These are phyloP conservation scores for Podocnemis expansa DNA, from an alignment of 2,113 vertebrate genomes.

Conservation along the genomic window DNA sequence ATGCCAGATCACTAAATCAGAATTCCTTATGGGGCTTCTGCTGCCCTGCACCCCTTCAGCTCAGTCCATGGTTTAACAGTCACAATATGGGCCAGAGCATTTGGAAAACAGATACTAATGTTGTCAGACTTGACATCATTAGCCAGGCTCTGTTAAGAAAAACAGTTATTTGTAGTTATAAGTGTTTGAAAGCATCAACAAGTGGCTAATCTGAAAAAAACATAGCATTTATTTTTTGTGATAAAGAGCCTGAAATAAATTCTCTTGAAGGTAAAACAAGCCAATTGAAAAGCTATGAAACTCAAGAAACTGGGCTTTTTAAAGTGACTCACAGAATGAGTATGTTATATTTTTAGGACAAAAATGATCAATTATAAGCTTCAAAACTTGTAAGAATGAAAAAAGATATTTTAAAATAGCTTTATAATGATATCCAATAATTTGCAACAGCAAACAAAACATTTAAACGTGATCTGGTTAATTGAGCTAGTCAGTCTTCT, in stretches of 20 bases:
- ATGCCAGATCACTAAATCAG: no score
- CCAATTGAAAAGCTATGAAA: neutral
- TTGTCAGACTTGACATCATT: no score
- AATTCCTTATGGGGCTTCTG: no score
- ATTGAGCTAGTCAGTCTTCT: neutral
- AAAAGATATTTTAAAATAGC: neutral
- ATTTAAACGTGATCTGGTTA: neutral
- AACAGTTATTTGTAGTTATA: neutral
- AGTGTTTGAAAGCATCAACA: neutral
- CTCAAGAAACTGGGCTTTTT: neutral
- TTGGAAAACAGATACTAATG: no score
- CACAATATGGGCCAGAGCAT: no score
- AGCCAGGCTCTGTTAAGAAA: no score
- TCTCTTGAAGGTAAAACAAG: neutral
- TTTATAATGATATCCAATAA: neutral
- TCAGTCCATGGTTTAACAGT: no score
- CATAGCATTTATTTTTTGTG: neutral
- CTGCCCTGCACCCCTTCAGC: no score
- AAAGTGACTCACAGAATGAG: neutral
- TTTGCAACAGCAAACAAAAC: neutral
- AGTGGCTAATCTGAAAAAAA: neutral
- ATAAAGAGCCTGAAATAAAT: neutral
- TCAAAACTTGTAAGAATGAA: neutral
- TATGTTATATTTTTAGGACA: neutral
- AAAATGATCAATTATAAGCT: neutral